Percentiles rank a stretch among this genome's conserved stretches.
Evolutionary conservation across 37 sponge, comb jelly and placozoan species (phyloP).

Genomic region (Eunapius fragilis): DNA sequence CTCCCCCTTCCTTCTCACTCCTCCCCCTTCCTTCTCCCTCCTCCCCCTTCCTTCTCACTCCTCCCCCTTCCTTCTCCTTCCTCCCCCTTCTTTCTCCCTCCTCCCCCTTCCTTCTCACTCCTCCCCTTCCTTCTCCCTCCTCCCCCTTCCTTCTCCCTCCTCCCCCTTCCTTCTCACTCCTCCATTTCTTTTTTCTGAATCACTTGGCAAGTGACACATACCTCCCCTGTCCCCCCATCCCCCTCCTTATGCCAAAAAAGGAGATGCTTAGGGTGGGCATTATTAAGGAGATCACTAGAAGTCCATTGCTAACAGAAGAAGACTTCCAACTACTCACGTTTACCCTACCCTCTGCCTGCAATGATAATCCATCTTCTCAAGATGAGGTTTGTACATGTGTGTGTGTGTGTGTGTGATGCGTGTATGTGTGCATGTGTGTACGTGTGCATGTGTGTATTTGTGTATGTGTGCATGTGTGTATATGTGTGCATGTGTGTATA

Average conservation of each 20-base stretch:
- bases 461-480: not conserved
- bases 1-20: too few species aligned
- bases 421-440: not conserved
- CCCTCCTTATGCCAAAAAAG: too few species aligned
- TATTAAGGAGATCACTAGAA: not conserved
- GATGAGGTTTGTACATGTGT: not conserved
- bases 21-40: not conserved
- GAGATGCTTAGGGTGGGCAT: not conserved
- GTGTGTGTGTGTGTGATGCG: too few species aligned
- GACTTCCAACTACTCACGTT: conserved; percentile 35
- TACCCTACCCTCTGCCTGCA: not conserved
- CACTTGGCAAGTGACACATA: too few species aligned
- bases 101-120: not conserved
- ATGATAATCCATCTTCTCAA: not conserved
- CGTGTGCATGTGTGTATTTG: not conserved
- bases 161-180: not conserved
- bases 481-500: too few species aligned
- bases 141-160: not conserved
- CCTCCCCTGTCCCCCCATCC: too few species aligned
- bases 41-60: not conserved
- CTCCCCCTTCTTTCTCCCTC: not conserved
- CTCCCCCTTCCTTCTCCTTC: not conserved
- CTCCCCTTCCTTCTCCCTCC: not conserved
- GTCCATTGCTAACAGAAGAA: conserved; percentile 45
- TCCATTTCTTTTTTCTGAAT: too few species aligned